Base-by-base conservation (phyloP, 2,113 vertebrate species). In the Ptilonorhynchus violaceus region DNA sequence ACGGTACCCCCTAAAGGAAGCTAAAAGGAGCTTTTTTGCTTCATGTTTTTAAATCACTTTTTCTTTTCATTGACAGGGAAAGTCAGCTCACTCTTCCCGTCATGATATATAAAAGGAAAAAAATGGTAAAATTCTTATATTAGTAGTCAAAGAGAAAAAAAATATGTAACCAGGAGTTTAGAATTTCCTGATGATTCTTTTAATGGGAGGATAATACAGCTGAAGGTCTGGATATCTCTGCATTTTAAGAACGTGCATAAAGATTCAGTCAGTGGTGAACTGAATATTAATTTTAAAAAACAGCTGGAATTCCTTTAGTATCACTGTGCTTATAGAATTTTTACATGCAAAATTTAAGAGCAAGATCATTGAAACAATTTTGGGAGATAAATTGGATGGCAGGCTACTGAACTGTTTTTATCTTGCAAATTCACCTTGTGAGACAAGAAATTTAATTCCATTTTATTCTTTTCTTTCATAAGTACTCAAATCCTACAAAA, bases 11-110 rank as follows among this genome's bases (percentile, higher is more conserved):
- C 75, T 80, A 82, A 85, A 93, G 47, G 68, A 82, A 66, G n/a
- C 1, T 17, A 78, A 56, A 11, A 41, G 14, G 35, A 67, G 21
- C 0, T 14, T 10, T 33, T 18, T 15, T 28, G 7, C 3, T 1
- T 17, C 10, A 17, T 7, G 9, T 11, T 37, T 56, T 28, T 18
- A 6, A 73, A 77, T 52, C 4, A 11, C 11, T 53, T 76, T 62
- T 67, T n/a, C 1, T 52, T 62, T 53, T 70, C 17, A 9, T 68
- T 77, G 33, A 55, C 37, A 74, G 8, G 3, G 10, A 63, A 90
- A 56, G 35, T 49, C 17, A 69, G 1, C 3, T 81, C 31, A 19
- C 7, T 75, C 10, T 85, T 88, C 11, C 27, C 3, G 8, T 66
- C 28, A 56, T 35, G 28, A 47, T 13, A 76, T 39, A 74, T 81